These are phyloP conservation scores for Drepana falcataria DNA, from an alignment of 2,888 invertebrate genomes.

Conservation along the genomic window DNA sequence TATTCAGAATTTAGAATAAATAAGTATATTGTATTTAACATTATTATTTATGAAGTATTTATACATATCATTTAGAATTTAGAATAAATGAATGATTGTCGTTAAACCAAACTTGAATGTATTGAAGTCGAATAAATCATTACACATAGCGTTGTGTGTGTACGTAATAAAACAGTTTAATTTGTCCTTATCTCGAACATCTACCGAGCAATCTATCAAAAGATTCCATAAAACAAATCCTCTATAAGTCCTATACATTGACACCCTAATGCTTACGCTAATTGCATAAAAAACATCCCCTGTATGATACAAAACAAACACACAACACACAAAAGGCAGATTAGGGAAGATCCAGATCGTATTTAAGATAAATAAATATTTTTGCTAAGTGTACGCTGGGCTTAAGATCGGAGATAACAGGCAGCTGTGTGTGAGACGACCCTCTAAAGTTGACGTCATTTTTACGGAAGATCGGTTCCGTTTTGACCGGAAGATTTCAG, in stretches of 20 bases:
- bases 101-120: no score
- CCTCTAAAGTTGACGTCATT: constrained; percentile 46
- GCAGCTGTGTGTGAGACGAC: constrained; percentile 56
- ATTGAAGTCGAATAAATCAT: neutral
- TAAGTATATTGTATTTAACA: no score
- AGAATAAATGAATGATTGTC: no score
- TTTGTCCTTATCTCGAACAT: neutral
- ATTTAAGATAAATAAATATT: constrained; percentile 75
- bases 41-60: no score
- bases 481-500: constrained; percentile 6
- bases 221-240: constrained; percentile 13
- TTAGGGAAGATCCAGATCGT: constrained; percentile 73
- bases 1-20: no score
- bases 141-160: neutral
- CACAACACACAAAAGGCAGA: constrained; percentile 64
- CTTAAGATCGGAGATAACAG: constrained; percentile 71
- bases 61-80: no score
- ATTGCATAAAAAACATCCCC: constrained; percentile 71
- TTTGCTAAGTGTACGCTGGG: constrained; percentile 66
- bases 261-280: constrained; percentile 63
- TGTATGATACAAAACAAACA: constrained; percentile 61
- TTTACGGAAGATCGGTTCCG: constrained; percentile 16
- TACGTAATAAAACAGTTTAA: neutral
- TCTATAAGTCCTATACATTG: constrained; percentile 42
- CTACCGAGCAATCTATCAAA: neutral